Percentiles rank a stretch among this genome's conserved stretches.
Evolutionary conservation across 2,113 vertebrate species (phyloP).

Genomic region (Sturnira hondurensis): DNA sequence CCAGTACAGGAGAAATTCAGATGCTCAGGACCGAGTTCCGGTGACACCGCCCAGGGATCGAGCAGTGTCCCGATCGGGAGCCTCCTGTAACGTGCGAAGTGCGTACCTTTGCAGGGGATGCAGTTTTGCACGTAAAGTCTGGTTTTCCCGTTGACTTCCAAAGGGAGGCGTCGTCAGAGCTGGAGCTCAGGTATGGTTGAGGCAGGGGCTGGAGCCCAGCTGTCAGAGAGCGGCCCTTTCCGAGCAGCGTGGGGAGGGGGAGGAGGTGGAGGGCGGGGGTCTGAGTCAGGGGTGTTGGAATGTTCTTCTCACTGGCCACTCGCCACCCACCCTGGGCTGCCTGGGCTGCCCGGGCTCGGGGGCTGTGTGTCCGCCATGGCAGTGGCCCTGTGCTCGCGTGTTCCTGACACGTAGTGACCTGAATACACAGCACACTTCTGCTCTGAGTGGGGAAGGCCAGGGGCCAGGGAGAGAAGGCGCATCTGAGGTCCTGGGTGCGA

Average conservation of each 20-base stretch:
- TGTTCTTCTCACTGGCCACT: rapidly evolving
- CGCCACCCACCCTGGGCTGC: rapidly evolving
- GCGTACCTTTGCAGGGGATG: not conserved
- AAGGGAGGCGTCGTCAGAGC: not conserved
- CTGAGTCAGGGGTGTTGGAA: rapidly evolving
- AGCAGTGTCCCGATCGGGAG: not conserved
- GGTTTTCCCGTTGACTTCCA: not conserved
- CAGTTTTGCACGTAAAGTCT: not conserved
- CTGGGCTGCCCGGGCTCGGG: rapidly evolving
- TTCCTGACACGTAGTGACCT: not conserved
- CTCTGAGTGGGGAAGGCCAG: not conserved
- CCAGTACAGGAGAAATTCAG: not conserved
- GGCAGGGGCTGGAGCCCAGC: too few relatives aligned
- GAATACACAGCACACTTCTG: rapidly evolving
- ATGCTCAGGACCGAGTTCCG: not conserved
- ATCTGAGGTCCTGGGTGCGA: not conserved
- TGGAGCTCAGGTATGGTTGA: too few relatives aligned
- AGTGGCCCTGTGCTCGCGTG: rapidly evolving
- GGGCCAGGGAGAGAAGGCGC: rapidly evolving
- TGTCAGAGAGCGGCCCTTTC: too few relatives aligned
- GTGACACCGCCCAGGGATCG: not conserved
- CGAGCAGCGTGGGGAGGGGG: not conserved
- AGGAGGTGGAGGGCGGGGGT: not conserved
- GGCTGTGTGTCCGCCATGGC: rapidly evolving
- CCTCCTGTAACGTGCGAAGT: rapidly evolving